Evolutionary conservation across 2,888 invertebrate genomes (phyloP).

Genomic region (Chloromyia formosa): DNA sequence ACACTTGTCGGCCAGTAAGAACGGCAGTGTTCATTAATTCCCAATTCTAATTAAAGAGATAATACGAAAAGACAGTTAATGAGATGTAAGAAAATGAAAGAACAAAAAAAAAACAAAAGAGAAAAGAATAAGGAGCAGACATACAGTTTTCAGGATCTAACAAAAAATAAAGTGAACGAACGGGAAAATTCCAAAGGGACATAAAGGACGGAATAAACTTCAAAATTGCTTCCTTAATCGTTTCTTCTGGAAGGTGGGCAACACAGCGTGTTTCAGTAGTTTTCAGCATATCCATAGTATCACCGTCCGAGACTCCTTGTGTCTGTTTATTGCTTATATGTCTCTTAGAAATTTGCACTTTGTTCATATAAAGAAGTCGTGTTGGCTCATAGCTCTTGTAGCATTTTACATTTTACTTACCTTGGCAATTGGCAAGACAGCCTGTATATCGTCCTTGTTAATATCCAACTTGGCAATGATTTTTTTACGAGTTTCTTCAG

Average conservation of each 20-base stretch:
- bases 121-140: neutral
- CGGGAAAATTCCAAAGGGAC: constrained; percentile 13
- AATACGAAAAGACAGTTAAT: constrained; percentile 27
- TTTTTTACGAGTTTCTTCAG: constrained; percentile 68
- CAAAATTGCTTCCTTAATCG: constrained; percentile 22
- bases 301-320: neutral
- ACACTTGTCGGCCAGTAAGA: constrained; percentile 91
- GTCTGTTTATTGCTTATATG: neutral
- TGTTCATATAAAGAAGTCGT: too few species aligned
- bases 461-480: constrained; percentile 86
- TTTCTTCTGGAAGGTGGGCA: neutral
- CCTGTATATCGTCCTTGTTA: constrained; percentile 93
- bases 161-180: neutral
- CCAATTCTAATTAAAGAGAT: constrained; percentile 77
- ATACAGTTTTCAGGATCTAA: constrained; percentile 24
- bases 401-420: constrained; percentile 63
- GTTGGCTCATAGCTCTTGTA: neutral
- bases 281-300: too few species aligned
- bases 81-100: constrained; percentile 34
- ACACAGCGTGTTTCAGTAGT: too few species aligned
- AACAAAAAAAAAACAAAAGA: constrained; percentile 45
- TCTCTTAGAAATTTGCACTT: too few species aligned
- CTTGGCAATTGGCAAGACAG: constrained; percentile 93
- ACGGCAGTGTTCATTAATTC: constrained; percentile 96
- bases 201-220: constrained; percentile 20